phyloP scores from a whole-genome alignment of 2,113 vertebrate genomes.

The Platysternon megacephalum region DNA sequence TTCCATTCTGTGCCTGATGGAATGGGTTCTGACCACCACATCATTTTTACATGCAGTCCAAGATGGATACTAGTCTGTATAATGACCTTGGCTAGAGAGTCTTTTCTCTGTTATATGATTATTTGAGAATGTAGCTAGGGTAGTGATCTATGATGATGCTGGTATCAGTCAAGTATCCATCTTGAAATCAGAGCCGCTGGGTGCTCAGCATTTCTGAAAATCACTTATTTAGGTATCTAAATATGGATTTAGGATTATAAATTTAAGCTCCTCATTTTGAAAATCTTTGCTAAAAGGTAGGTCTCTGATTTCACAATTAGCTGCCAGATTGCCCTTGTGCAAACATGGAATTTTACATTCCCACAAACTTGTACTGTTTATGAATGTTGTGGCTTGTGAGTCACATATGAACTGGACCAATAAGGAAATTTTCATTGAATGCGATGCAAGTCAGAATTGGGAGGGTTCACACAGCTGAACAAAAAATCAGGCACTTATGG shows the following conservation, averaged over 20 bases:
- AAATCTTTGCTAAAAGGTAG: too few relatives aligned
- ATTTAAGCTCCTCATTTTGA: too few relatives aligned
- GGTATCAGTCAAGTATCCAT: background rate
- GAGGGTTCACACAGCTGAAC: background rate
- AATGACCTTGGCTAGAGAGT: slow-evolving; percentile 5
- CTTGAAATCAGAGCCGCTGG: background rate
- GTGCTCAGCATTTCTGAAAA: background rate
- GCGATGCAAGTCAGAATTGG: background rate
- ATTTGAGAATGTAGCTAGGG: background rate
- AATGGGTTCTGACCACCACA: background rate
- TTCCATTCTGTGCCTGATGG: background rate
- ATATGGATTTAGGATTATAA: too few relatives aligned
- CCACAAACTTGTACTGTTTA: too few relatives aligned
- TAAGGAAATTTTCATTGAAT: too few relatives aligned
- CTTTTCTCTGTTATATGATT: background rate
- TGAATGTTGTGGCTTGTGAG: too few relatives aligned
- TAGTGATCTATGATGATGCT: background rate
- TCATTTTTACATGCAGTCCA: background rate
- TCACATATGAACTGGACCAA: too few relatives aligned
- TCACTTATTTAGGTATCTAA: too few relatives aligned
- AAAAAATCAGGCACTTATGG: background rate
- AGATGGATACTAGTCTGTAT: background rate
- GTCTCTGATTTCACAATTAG: too few relatives aligned
- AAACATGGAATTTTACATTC: too few relatives aligned
- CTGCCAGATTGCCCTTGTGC: too few relatives aligned